Evolutionary conservation across 2,113 vertebrate species (phyloP), one percentile per base, ranked within the genome.

Genomic region (Cariama cristata): DNA sequence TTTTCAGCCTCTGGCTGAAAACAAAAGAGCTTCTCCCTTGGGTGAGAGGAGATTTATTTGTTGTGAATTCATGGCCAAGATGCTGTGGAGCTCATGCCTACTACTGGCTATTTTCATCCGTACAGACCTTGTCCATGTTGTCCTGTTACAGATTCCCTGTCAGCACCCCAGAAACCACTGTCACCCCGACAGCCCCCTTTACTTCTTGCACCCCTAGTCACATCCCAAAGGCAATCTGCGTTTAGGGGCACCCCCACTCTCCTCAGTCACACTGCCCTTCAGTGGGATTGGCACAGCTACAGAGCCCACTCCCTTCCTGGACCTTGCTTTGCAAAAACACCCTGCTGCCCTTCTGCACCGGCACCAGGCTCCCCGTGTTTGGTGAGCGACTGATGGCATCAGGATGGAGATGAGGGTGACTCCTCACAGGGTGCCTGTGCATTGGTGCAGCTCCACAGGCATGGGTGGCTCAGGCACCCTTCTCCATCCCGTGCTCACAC

Each of bases 1-100:
- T 93, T 96, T 93, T 77, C 42, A 75, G 33, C 14, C 40, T 53
- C 59, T 79, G 38, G 14, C 49, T 79, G 55, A 77, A 77, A 95
- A 87, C 45, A 85, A 81, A 95, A 67, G 24, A 64, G 23, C 11
- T 80, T 79, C 33, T 93, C 23, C 12, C 16, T 24, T 72, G 64
- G 64, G 26, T 56, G 50, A 77, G 85, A 79, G 45, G 35, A 80
- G 27, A 17, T 84, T 68, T 72, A 77, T 88, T 82, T 89, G 4
- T 68, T 91, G 58, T 73, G 75, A 94, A 42, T 44, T 47, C 28
- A 50, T 23, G 67, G 40, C 45, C n/a, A 64, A 88, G 71, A 86
- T 42, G 4, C 67, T 88, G 16, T n/a, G 88, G 58, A 66, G 55
- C 44, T 76, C 40, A 35, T 60, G 40, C 49, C 35, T 20, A 44